Conservation (phyloP, 1,140 invertebrate genomes). For the Lucilia sericata region DNA sequence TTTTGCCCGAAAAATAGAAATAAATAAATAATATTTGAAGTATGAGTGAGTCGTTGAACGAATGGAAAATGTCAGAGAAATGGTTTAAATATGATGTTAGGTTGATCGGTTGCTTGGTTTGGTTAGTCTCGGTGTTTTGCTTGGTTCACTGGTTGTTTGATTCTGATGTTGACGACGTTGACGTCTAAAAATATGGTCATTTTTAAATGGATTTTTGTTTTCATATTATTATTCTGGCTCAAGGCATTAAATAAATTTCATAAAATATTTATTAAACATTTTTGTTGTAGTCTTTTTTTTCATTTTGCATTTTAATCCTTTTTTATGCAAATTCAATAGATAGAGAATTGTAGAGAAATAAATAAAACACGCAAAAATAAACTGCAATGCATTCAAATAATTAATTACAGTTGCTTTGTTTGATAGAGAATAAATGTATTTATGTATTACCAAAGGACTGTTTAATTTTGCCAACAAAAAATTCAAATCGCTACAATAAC, state of each 20-base stretch:
- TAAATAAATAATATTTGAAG: not conserved
- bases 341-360: not conserved
- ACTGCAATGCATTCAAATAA: constrained; percentile 1
- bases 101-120: no score
- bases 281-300: no score
- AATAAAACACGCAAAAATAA: not conserved
- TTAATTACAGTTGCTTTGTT: constrained; percentile 2
- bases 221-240: constrained; percentile 7
- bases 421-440: no score
- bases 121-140: no score
- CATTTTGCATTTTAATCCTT: not conserved
- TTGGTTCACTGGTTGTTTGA: not conserved
- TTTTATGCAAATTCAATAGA: constrained; percentile 19
- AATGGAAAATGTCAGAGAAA: not conserved
- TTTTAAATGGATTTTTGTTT: constrained; percentile 16
- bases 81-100: no score
- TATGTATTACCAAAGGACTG: not conserved
- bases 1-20: not conserved
- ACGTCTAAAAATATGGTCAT: not conserved
- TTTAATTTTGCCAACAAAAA: no score
- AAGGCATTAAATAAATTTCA: constrained; percentile 11
- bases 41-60: not conserved
- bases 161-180: no score
- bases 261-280: constrained; percentile 7
- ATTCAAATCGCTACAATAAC: no score